Evolutionary conservation across 1,140 invertebrate species (phyloP).

Genomic region (Drosophila busckii): DNA sequence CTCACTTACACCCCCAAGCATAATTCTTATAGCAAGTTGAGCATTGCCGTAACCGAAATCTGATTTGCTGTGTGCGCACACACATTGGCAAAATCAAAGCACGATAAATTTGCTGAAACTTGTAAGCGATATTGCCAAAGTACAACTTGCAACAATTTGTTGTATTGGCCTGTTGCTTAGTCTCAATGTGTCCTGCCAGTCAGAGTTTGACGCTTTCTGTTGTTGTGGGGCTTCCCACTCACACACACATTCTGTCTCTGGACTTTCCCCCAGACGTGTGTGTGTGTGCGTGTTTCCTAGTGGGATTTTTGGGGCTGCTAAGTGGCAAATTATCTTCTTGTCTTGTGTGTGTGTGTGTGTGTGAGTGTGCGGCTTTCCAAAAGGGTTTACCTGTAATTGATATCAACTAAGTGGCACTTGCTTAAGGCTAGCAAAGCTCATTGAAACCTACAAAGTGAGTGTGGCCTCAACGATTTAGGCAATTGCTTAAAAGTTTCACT

Average conservation of each 20-base stretch:
- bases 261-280: not conserved
- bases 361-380: conserved; percentile 21
- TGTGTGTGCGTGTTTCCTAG: conserved; percentile 41
- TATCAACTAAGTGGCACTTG: conserved; percentile 12
- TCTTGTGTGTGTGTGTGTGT: conserved; percentile 16
- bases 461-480: conserved; percentile 22
- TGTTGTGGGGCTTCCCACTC: conserved; percentile 50
- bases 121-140: conserved; percentile 60
- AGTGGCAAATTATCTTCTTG: conserved; percentile 62
- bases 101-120: conserved; percentile 72
- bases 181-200: conserved; percentile 21
- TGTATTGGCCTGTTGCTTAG: conserved; percentile 70
- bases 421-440: not conserved
- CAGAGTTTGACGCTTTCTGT: conserved; percentile 1
- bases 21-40: conserved; percentile 64
- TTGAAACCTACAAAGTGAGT: conserved; percentile 2
- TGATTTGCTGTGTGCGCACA: conserved; percentile 46
- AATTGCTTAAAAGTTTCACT: no score
- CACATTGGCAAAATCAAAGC: conserved; percentile 51
- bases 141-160: conserved; percentile 48
- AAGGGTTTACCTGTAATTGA: conserved; percentile 65
- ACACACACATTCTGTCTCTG: conserved; percentile 5
- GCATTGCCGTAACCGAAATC: conserved; percentile 64
- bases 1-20: no score
- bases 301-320: conserved; percentile 51